Conservation (phyloP, 2,113 vertebrate species). For the Camelus bactrianus region DNA sequence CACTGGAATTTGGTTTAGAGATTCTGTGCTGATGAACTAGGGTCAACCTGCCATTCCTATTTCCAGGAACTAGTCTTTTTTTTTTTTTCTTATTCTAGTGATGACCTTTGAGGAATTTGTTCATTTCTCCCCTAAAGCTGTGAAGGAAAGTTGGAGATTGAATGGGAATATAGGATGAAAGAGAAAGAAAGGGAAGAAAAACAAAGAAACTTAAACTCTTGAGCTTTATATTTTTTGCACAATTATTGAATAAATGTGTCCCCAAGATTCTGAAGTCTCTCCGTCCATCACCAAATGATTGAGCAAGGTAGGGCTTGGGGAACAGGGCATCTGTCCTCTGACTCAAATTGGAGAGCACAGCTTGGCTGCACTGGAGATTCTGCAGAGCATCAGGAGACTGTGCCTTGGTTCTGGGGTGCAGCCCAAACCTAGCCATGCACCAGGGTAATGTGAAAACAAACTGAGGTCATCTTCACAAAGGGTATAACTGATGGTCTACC, state of each 20-base stretch:
- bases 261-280: background rate
- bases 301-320: accelerated
- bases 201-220: background rate
- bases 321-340: background rate
- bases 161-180: background rate
- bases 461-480: background rate
- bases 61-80: background rate
- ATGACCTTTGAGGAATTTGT: background rate
- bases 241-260: background rate
- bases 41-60: background rate
- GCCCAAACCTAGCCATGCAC: background rate
- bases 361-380: accelerated
- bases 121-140: background rate
- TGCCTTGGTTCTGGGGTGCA: background rate
- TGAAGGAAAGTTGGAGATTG: background rate
- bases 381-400: background rate
- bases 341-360: too few relatives aligned
- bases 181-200: background rate
- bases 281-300: background rate
- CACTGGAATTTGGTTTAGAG: too few relatives aligned
- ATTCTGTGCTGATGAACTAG: too few relatives aligned
- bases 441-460: background rate
- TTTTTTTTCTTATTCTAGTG: background rate
- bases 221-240: background rate
- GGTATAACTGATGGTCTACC: background rate